Percentiles rank a stretch among this genome's conserved stretches.
Evolutionary conservation across 2,797 vertebrate genomes (phyloP).

Genomic region (Chelon auratus): DNA sequence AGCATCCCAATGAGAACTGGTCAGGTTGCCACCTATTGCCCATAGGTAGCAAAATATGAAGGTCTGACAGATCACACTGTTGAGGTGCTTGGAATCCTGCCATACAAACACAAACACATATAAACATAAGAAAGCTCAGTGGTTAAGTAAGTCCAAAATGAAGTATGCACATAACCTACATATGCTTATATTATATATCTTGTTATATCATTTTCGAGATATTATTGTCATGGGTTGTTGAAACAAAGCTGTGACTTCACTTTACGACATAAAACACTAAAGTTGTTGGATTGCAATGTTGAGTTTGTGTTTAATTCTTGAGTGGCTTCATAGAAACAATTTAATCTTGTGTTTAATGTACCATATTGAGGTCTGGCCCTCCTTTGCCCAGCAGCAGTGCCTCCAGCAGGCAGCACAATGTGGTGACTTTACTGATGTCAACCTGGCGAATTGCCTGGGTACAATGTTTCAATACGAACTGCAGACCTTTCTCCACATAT

Average conservation of each 20-base stretch:
- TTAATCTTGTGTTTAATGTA: slow-evolving; percentile 62
- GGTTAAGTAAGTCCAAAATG: background rate
- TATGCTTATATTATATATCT: background rate
- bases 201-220: too few species aligned
- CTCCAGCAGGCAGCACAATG: slow-evolving; percentile 90
- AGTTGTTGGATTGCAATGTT: too few species aligned
- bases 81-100: slow-evolving; percentile 82
- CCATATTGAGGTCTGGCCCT: slow-evolving; percentile 83
- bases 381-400: slow-evolving; percentile 84
- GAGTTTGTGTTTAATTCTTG: too few species aligned
- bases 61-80: slow-evolving; percentile 84
- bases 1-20: slow-evolving; percentile 81
- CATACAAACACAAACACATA: slow-evolving; percentile 40
- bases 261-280: too few species aligned
- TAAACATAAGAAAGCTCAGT: background rate
- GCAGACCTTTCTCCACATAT: slow-evolving; percentile 88
- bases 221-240: too few species aligned
- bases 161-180: background rate
- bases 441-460: slow-evolving; percentile 89
- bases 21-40: slow-evolving; percentile 87
- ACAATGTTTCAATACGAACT: slow-evolving; percentile 86
- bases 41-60: slow-evolving; percentile 90
- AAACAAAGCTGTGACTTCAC: background rate
- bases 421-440: slow-evolving; percentile 91
- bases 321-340: background rate